Conservation (phyloP, 1,140 invertebrate species). For the Steinernema khuongi region DNA sequence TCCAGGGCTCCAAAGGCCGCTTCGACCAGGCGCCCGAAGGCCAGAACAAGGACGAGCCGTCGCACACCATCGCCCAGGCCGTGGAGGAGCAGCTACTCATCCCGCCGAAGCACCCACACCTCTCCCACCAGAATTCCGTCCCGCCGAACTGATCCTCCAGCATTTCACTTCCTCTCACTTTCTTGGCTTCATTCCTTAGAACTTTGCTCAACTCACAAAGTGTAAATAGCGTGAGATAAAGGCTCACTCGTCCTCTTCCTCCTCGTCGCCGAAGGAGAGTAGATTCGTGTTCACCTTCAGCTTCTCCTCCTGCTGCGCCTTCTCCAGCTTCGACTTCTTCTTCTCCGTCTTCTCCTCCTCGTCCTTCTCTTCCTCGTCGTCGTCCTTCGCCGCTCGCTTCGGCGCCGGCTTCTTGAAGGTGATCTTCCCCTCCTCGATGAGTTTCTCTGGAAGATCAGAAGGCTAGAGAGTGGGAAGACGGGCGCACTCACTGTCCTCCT, state of each 20-base stretch:
- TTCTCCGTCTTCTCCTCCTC: constrained; percentile 20
- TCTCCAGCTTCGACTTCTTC: constrained; percentile 30
- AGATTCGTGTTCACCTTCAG: constrained; percentile 26
- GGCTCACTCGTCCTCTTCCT: constrained; percentile 40
- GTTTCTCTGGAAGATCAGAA: constrained; percentile 39
- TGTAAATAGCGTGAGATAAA: constrained; percentile 22
- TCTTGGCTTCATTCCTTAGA: constrained; percentile 5
- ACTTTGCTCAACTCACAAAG: constrained; percentile 17
- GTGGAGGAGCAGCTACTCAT: neutral
- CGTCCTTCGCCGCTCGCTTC: constrained; percentile 30
- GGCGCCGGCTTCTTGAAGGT: constrained; percentile 47
- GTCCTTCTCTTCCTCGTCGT: constrained; percentile 11
- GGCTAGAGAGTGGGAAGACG: constrained; percentile 16
- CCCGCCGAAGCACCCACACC: neutral
- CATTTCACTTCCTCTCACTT: neutral
- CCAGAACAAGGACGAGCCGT: neutral
- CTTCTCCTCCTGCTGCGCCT: neutral
- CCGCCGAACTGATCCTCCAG: neutral
- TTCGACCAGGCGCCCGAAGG: neutral
- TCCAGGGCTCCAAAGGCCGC: neutral
- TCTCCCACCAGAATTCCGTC: neutral
- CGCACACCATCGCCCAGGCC: neutral
- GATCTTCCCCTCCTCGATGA: constrained; percentile 48
- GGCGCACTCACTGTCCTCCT: constrained; percentile 46
- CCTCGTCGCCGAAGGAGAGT: constrained; percentile 50